phyloP scores from a whole-genome alignment of 1,140 invertebrate species.

The Danaus melanippus region DNA sequence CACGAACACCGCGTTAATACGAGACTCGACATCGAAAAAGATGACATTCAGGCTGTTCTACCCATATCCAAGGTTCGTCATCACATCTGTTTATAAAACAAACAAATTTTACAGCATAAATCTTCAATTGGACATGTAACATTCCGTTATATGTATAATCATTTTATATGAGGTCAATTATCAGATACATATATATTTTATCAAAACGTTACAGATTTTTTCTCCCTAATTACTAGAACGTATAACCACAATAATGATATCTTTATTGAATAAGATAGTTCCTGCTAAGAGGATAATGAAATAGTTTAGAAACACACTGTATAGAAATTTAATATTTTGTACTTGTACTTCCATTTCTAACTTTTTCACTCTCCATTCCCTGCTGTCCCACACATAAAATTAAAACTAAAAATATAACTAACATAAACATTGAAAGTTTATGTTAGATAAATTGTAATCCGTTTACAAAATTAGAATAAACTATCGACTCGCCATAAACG shows the following conservation, averaged over 20 bases:
- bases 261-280: constrained; percentile 2
- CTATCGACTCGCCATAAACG: no score
- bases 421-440: no score
- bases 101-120: not conserved
- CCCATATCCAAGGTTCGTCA: constrained; percentile 90
- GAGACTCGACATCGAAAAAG: constrained; percentile 91
- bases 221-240: not conserved
- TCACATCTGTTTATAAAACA: not conserved
- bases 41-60: constrained; percentile 93
- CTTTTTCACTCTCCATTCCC: no score
- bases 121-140: not conserved
- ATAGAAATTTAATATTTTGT: no score
- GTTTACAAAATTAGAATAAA: no score
- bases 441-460: no score
- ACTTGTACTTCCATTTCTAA: no score
- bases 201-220: not conserved
- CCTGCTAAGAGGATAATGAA: no score
- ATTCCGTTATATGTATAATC: not conserved
- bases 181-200: constrained; percentile 4
- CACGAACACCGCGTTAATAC: constrained; percentile 81
- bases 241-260: not conserved
- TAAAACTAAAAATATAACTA: no score
- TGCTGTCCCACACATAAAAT: no score
- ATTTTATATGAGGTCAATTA: constrained; percentile 2
- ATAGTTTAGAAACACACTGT: no score